Conservation (phyloP, 1,140 invertebrate species). For the Procambarus virginalis region DNA sequence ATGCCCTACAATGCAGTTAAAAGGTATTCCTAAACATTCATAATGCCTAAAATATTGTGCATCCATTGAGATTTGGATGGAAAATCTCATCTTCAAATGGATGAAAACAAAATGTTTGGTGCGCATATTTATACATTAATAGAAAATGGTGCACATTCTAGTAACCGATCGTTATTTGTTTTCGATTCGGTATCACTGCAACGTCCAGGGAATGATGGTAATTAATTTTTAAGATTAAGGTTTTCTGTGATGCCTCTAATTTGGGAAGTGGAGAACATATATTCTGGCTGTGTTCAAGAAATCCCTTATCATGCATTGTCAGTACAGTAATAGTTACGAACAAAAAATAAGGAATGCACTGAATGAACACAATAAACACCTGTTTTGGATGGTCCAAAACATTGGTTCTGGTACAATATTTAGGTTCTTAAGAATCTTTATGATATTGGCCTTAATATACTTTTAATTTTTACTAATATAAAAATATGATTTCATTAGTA, state of each 20-base stretch:
- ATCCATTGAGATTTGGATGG: conserved; percentile 14
- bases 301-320: conserved; percentile 21
- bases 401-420: background rate
- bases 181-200: conserved; percentile 58
- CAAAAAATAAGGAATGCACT: background rate
- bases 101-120: conserved; percentile 20
- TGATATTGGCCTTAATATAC: background rate
- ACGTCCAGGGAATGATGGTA: conserved; percentile 68
- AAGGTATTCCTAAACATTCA: conserved; percentile 43
- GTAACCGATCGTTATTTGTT: conserved; percentile 24
- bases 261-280: conserved; percentile 52
- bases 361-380: background rate
- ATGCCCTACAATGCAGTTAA: conserved; percentile 60
- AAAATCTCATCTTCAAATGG: conserved; percentile 15
- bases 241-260: conserved; percentile 66
- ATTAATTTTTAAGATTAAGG: conserved; percentile 66
- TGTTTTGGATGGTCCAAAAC: background rate
- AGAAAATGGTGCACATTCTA: conserved; percentile 30
- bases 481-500: background rate
- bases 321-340: conserved; percentile 6
- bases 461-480: background rate
- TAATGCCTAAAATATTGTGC: conserved; percentile 40
- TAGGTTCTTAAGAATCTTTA: background rate
- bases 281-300: conserved; percentile 37
- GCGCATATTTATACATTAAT: conserved; percentile 12